Evolutionary conservation across 2,888 invertebrate species (phyloP), one percentile per base, ranked within the genome.

Genomic region (Clitarchus hookeri): DNA sequence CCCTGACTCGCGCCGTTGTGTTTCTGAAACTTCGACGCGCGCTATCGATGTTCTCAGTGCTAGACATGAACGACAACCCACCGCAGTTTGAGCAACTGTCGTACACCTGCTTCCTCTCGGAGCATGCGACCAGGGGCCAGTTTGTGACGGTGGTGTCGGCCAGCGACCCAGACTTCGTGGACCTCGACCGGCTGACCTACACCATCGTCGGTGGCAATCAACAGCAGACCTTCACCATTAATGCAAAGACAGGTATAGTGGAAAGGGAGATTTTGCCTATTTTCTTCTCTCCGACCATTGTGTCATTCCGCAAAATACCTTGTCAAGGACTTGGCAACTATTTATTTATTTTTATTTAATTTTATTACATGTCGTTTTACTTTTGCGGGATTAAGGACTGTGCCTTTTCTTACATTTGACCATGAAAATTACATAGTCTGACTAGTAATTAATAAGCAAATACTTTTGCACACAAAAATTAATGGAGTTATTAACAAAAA

Each of bases 61-160:
- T 95, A 88, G 98, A 98, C 92, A 95, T 97, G 92, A 98, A 98
- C 92, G 98, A 98, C 92, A 97, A 96, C 91, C 94, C 97, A 84
- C 98, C 98, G 44, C 94, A 94, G 90, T 96, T 98, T 92, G 96
- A 97, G 91, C 96, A 97, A 90, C 93, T 94, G 26, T 95, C 96
- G 48, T 96, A 97, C 91, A 94, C 95, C 85, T 96, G 96, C 90
- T 93, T 94, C 85, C 93, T 98, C 86, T 97, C 97, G 78, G 94
- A 95, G 89, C 95, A 96, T 91, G 97, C 97, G 79, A 94, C 94
- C 90, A 94, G 98, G 87, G 97, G 97, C 87, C 96, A 97, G 91
- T 97, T 97, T 90, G 96, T 98, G 82, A 96, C 96, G 48, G 95
- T 97, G 90, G 96, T 97, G 23, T 95, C 95, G 54, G 98, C 98